Conservation (phyloP, 2,888 invertebrate species). For the Bugulina stolonifera region DNA sequence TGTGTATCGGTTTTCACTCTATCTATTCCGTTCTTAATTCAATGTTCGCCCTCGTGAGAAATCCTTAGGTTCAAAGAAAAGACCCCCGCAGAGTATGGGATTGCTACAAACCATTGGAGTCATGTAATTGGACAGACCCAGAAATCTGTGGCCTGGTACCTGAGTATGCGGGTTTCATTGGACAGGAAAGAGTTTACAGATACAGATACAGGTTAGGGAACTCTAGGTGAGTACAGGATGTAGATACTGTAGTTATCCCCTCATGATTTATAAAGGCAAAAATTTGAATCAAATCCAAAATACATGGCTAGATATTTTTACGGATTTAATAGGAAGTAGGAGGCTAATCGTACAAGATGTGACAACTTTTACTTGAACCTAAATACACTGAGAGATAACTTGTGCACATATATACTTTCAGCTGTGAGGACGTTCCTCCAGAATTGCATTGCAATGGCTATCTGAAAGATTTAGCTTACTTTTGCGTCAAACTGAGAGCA, state of each 20-base stretch:
- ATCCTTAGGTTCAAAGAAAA: not conserved
- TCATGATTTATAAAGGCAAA: too few relatives aligned
- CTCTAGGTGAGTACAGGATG: not conserved
- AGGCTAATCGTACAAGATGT: not conserved
- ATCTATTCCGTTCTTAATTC: too few relatives aligned
- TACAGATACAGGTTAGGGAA: not conserved
- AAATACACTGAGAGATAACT: too few relatives aligned
- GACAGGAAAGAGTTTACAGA: not conserved
- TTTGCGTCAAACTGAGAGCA: constrained; percentile 20
- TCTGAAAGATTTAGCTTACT: not conserved
- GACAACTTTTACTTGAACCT: too few relatives aligned
- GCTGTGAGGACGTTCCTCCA: not conserved
- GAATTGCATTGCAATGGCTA: constrained; percentile 11
- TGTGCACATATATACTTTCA: not conserved
- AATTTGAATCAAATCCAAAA: too few relatives aligned
- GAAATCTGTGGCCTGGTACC: not conserved
- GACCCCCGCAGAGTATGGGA: not conserved
- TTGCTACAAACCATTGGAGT: not conserved
- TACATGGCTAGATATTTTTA: too few relatives aligned
- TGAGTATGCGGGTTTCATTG: not conserved
- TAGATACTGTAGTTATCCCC: too few relatives aligned
- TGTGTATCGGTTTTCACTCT: too few relatives aligned
- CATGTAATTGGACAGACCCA: not conserved
- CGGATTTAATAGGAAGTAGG: too few relatives aligned
- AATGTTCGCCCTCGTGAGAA: too few relatives aligned